Conservation (phyloP, 2,797 vertebrate genomes). For the Discoglossus pictus region DNA sequence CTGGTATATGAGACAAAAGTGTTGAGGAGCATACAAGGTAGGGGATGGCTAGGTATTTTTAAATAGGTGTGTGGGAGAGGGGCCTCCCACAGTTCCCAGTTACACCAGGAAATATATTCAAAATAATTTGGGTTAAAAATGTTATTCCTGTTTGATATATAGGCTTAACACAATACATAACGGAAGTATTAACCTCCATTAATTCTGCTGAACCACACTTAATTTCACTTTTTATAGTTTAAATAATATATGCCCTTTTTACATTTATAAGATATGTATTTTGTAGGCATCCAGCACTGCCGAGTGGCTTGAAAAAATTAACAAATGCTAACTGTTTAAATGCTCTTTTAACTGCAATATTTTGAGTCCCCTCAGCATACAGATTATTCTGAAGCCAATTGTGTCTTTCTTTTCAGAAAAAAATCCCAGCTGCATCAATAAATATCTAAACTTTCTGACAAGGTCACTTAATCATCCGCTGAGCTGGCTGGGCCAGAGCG, state of each 20-base stretch:
- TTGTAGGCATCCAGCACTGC: neutral
- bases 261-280: neutral
- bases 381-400: conserved; percentile 44
- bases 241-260: neutral
- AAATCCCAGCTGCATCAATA: conserved; percentile 57
- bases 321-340: conserved; percentile 23
- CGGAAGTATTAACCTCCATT: too few species aligned
- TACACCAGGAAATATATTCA: too few species aligned
- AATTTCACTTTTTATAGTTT: neutral
- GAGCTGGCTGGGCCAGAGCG: conserved; percentile 37
- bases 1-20: too few species aligned
- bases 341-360: conserved; percentile 24
- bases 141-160: too few species aligned
- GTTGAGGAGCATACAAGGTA: too few species aligned
- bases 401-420: conserved; percentile 25
- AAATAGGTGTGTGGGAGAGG: too few species aligned
- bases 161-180: too few species aligned
- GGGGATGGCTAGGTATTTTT: too few species aligned
- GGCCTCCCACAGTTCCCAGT: too few species aligned
- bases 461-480: conserved; percentile 61
- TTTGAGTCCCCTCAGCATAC: conserved; percentile 32
- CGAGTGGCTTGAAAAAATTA: neutral
- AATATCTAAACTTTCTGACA: conserved; percentile 62
- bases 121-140: too few species aligned
- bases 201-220: too few species aligned